Evolutionary conservation across 1,140 invertebrate species (phyloP), one percentile per base, ranked within the genome.

Genomic region (Dendroctonus ponderosae): DNA sequence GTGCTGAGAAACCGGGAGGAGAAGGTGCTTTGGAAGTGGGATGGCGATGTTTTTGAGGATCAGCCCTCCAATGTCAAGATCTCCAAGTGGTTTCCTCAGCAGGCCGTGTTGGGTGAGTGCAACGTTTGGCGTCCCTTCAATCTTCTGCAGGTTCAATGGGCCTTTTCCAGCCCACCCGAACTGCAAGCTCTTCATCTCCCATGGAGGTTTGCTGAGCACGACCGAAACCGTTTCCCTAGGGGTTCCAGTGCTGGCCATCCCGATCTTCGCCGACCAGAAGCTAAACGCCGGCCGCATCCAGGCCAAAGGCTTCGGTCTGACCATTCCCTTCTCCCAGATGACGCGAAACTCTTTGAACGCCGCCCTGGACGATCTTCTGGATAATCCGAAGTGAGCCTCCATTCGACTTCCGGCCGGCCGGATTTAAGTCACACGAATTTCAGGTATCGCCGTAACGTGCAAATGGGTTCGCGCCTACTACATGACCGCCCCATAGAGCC

Each of bases 11-110:
- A 14, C 8, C 44, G 42, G n/a, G 79, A 81, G 14, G 81, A 79
- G 63, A 78, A 79, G 50, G 76, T 86, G 2, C 70, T 86, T n/a
- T 85, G 83, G 82, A 86, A 85, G 74, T 84, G 82, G 69, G 80
- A 81, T 53, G 79, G 81, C 14, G 79, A 80, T 9, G 77, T 74
- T 3, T 74, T 81, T 44, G 71, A 79, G n/a, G 76, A 80, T 37
- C 73, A 77, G 71, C 79, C 83, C 6, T 70, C 77, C 1, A 85
- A 85, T 71, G 78, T 85, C 0, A 76, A 78, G 12, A 67, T 80
- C 7, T 67, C 73, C 0, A 74, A 73, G 38, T 84, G 86, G 86
- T 79, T 86, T 57, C 85, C 85, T 11, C 86, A 87, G 70, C 84
- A 85, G 68, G 82, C 84, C 71, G 72, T 87, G 61, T 75, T 87